phyloP scores from a whole-genome alignment of 2,113 vertebrate genomes.

The Anhinga anhinga region DNA sequence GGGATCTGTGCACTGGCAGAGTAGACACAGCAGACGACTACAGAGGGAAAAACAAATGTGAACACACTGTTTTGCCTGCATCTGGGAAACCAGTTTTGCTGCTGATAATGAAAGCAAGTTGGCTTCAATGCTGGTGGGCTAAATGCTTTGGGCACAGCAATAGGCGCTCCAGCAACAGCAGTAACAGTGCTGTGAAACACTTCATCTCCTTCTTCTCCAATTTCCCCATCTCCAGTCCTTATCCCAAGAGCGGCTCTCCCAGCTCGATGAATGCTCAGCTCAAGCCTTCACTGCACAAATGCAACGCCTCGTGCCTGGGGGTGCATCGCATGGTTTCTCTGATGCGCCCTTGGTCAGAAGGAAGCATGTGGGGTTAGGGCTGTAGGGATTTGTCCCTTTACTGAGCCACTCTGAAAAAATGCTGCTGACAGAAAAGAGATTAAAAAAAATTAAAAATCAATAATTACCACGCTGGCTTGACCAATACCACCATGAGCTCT shows the following conservation, averaged over 20 bases:
- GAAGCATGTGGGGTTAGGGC: too few species aligned
- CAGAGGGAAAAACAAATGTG: background rate
- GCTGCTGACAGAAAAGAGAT: background rate
- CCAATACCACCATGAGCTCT: background rate
- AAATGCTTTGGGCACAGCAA: background rate
- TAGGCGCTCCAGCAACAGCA: fast-evolving
- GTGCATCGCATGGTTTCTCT: background rate
- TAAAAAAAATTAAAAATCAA: background rate
- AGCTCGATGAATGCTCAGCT: fast-evolving
- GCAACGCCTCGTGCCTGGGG: too few species aligned
- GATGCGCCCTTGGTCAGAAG: background rate
- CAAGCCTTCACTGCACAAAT: background rate
- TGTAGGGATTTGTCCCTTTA: background rate
- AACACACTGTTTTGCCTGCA: background rate
- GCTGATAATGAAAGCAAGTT: background rate
- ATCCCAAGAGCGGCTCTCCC: background rate
- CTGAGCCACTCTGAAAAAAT: background rate
- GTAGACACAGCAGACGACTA: background rate
- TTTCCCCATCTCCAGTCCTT: background rate
- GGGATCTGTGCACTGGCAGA: background rate
- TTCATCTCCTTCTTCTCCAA: background rate
- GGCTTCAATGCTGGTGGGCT: background rate
- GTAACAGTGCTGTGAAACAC: background rate
- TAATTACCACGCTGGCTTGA: too few species aligned
- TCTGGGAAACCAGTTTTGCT: background rate